Base-by-base conservation (phyloP, 2,797 vertebrate species). In the Danio aesculapii region DNA sequence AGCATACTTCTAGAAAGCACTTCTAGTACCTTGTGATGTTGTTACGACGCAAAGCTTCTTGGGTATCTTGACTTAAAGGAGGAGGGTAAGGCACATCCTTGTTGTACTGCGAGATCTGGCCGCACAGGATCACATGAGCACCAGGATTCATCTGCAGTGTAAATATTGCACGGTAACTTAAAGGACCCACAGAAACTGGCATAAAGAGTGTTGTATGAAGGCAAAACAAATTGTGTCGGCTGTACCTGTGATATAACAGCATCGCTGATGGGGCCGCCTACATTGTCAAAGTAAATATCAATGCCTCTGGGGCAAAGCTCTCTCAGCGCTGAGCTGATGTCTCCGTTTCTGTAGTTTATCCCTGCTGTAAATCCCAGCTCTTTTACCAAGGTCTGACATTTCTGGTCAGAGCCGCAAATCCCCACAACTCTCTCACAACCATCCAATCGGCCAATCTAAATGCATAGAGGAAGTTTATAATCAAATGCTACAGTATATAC, bases 31-130 rank as follows among this genome's bases (percentile, higher is more conserved):
- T 94, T 82, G 93, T 95, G 90, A 99, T 96, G 81, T 92, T 95
- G 77, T 90, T 95, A 80, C 87, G 88, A 47, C 83, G 91, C 87
- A 84, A 93, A 67, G 90, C 80, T 83, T 95, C 93, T 88, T 95
- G 94, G 5, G 82, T 88, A 12, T 90, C 88, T 50, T 94, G 83
- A 41, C 90, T 90, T 71, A 98, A 89, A 0, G 97, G 96, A 19
- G 97, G 96, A 77, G 97, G 97, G 84, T 98, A 98, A n/a, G 95
- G 94, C 46, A 98, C 92, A 5, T 98, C 97, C 88, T 95, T 97
- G 91, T 99, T 98, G 89, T 99, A 99, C 90, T 99, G 97, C 3
- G 98, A 99, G 86, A 99, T 99, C 75, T 99, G 97, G 77, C 98
- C 98, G 79, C 97, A 99, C 75, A 99, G 90, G 90, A 99, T 92